Base-by-base conservation (phyloP, 2,797 vertebrate genomes). In the Phrynocephalus guinanensis region DNA sequence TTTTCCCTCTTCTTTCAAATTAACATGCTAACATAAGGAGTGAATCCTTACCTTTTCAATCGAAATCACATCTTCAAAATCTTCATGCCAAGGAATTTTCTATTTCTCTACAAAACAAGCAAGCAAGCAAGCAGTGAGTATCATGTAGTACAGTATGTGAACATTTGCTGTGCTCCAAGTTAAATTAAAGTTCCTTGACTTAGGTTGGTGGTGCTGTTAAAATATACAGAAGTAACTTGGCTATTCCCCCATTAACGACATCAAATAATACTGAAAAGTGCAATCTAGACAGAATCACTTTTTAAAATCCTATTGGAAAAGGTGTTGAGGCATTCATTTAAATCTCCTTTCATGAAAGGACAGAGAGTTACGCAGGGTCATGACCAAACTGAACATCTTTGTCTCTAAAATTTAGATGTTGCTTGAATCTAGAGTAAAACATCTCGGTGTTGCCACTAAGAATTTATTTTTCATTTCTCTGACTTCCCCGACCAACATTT, bases 21-120 rank as follows among this genome's bases (percentile, higher is more conserved):
- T 81, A 81, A n/a, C 30, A 50, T 20, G 72, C 50, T 82, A 38
- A 83, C 56, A 30, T 89, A 91, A 84, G 68, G 38, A 72, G 89
- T 68, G 83, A 0, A 81, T 0, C 2, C 86, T 48, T 95, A 95
- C 93, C 93, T 95, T 95, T 87, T n/a, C 22, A 85, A 92, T 85
- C 83, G 83, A 88, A 89, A 89, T 78, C 89, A 91, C 60, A 89
- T 87, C 10, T 50, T 86, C 91, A 89, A 84, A 85, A 76, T 79
- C 89, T 26, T 22, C 87, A 87, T 88, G 48, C 83, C 77, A 92
- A 75, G 94, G 30, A 92, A 67, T 5, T 8, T 11, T 75, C 89
- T 52, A 82, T 93, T 85, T 86, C 85, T 91, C 87, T 90, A 24
- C 68, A 30, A 38, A 3, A 63, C 16, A 30, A 76, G 28, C 13